Percentiles rank a stretch among this genome's conserved stretches.
Conservation (phyloP, 2,888 invertebrate species). For the Autographa gamma region DNA sequence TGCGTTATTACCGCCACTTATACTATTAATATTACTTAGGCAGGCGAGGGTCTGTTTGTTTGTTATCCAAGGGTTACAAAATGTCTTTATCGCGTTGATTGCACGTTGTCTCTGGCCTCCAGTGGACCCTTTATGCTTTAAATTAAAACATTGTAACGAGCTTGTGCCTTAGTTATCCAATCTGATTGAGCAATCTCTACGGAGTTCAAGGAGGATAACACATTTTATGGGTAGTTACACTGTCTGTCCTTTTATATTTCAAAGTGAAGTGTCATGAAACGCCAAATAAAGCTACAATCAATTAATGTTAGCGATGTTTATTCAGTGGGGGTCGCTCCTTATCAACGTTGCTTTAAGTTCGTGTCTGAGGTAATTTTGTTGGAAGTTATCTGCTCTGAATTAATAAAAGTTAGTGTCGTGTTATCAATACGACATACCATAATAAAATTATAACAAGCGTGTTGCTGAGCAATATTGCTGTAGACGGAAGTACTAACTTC, state of each 20-base stretch:
- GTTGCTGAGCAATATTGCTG: slow-evolving; percentile 23
- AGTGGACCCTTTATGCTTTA: slow-evolving; percentile 65
- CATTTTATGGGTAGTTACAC: slow-evolving; percentile 35
- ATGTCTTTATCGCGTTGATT: slow-evolving; percentile 79
- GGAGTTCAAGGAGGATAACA: slow-evolving; percentile 22
- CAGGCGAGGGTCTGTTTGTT: slow-evolving; percentile 72
- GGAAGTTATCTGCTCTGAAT: slow-evolving; percentile 38
- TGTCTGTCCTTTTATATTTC: slow-evolving; percentile 24
- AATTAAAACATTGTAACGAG: slow-evolving; percentile 70
- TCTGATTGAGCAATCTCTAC: slow-evolving; percentile 34
- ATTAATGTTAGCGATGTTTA: slow-evolving; percentile 26
- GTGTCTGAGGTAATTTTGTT: slow-evolving; percentile 49
- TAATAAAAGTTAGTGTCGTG: slow-evolving; percentile 39
- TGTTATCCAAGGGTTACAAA: slow-evolving; percentile 67
- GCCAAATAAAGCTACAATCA: slow-evolving; percentile 18
- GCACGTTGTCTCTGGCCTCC: slow-evolving; percentile 63
- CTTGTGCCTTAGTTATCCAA: slow-evolving; percentile 49
- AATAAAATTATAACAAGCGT: slow-evolving; percentile 2
- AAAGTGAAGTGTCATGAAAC: slow-evolving; percentile 22
- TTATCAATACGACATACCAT: slow-evolving; percentile 34
- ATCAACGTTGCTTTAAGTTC: slow-evolving; percentile 34
- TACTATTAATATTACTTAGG: slow-evolving; percentile 74
- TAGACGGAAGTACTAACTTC: slow-evolving; percentile 30
- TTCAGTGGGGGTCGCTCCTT: slow-evolving; percentile 31
- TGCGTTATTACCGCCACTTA: slow-evolving; percentile 65